A percentile compares a stretch with the other conserved stretches of the same genome.
phyloP scores from a whole-genome alignment of 2,888 invertebrate genomes.

The Caenorhabditis parvicauda region DNA sequence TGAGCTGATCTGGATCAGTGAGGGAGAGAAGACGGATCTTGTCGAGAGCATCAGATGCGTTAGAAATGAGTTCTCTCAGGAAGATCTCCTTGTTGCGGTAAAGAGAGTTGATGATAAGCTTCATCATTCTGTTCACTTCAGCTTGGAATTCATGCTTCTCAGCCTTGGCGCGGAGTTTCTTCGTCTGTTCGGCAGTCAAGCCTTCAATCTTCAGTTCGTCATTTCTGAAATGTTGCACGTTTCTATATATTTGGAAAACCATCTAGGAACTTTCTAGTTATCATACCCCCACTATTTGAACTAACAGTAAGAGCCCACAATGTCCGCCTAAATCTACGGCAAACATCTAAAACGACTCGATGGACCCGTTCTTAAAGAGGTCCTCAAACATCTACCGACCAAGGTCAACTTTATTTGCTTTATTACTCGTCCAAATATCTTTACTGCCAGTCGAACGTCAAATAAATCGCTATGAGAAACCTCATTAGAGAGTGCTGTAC shows the following conservation, averaged over 20 bases:
- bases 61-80: conserved; percentile 87
- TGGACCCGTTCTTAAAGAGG: too few species aligned
- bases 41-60: conserved; percentile 97
- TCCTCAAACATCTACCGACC: too few species aligned
- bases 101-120: conserved; percentile 96
- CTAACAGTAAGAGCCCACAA: too few species aligned
- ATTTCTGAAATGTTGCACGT: conserved; percentile 71
- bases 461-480: too few species aligned
- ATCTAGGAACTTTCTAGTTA: background rate
- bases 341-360: background rate
- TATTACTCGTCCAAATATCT: too few species aligned
- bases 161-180: conserved; percentile 83
- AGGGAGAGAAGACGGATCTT: conserved; percentile 90
- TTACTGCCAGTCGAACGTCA: too few species aligned
- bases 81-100: conserved; percentile 93
- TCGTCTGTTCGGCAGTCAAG: conserved; percentile 87
- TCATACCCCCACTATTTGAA: too few species aligned
- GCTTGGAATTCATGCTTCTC: conserved; percentile 79
- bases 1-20: conserved; percentile 79
- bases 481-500: too few species aligned
- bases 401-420: too few species aligned
- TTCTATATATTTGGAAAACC: background rate
- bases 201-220: conserved; percentile 94
- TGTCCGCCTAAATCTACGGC: background rate
- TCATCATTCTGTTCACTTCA: conserved; percentile 99